Conservation (phyloP, 1,140 invertebrate species). For the Bombyx mori region ASM3026992v2 NC_085113.1:182001-182500, state of each 20-base stretch:
- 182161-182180: slow-evolving; percentile 95
- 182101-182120: slow-evolving; percentile 9
- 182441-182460: slow-evolving; percentile 14
- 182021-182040: neutral
- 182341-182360: no score
- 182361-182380: no score
- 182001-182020: slow-evolving; percentile 5
- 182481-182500: no score
- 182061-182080: slow-evolving; percentile 14
- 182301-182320: no score
- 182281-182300: no score
- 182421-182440: no score
- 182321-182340: no score
- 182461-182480: neutral
- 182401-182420: no score
- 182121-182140: slow-evolving; percentile 88
- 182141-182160: slow-evolving; percentile 94
- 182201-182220: slow-evolving; percentile 95
- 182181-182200: slow-evolving; percentile 97
- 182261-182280: no score
- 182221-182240: slow-evolving; percentile 95
- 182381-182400: no score
- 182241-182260: no score
- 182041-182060: slow-evolving; percentile 1
- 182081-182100: slow-evolving; percentile 13